Base-by-base conservation (phyloP, 2,113 vertebrate species). In the Desmodus rotundus region DNA sequence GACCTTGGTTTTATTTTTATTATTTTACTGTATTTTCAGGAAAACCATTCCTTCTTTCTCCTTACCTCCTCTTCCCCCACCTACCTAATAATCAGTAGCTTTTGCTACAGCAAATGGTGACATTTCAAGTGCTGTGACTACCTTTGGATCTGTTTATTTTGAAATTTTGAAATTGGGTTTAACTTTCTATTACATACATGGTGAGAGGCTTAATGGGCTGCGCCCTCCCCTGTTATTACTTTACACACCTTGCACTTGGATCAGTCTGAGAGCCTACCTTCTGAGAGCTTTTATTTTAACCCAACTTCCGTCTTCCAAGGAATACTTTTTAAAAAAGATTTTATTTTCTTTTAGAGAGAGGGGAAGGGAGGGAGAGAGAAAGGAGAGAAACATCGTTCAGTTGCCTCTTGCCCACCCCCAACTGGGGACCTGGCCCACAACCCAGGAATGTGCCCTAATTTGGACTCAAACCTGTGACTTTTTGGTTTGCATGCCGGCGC, bases 221-320 rank as follows among this genome's bases (percentile, higher is more conserved):
- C 5, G 31, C n/a, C 36, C 22, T 36, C 20, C 38, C 63, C 36
- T 33, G 56, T 28, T 16, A n/a, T 74, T 91, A 61, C 54, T 93
- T 73, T 24, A 38, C 31, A 38, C 54, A 36, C 47, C 47, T 73
- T 68, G 15, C 80, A 7, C 36, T 73, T 81, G 68, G 56, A 63
- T 95, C 52, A 11, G 4, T 70, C 31, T 58, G 83, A 81, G 74
- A 74, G n/a, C n/a, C 15, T 91, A 61, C 12, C 54, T 86, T 47
- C 36, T 73, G 87, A 93, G 87, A 91, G 22, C 24, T 73, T 83
- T 95, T 78, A 82, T 82, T 94, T 91, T 88, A 87, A 87, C 68
- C 28, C 50, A 85, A 82, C 68, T 93, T 92, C 73, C 73, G 1
- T 92, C 38, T 97, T 85, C 58, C 17, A 93, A 93, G 67, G 81